Evolutionary conservation across 2,113 vertebrate species (phyloP), one percentile per base, ranked within the genome.

Genomic region (Recurvirostra avosetta): DNA sequence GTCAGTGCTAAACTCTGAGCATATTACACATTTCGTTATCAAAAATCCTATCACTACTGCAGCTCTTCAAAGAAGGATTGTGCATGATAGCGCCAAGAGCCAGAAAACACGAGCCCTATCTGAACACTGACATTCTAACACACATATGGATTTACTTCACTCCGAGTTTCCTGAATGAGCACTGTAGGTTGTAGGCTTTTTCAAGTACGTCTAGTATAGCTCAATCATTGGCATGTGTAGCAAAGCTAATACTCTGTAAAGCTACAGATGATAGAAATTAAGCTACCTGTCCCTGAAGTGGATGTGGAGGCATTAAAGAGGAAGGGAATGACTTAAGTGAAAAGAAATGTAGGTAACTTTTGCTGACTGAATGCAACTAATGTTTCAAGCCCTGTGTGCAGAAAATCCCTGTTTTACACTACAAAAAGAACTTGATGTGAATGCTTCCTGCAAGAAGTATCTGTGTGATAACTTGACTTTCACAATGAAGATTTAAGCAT

Each of bases 101-200:
- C 94, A 97, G 96, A 96, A 97, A 97, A 81, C 71, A 86, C 1
- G 7, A 94, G 86, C 90, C 86, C 73, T 97, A 67, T 97, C 97
- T 83, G 95, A 97, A 95, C 47, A 41, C 73, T 93, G 80, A 15
- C 59, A 92, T 97, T 95, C 86, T 87, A 75, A 95, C 92, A 91
- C 96, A 97, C 97, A 98, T 98, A 98, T 98, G 98, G 98, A 98
- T 98, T 97, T 98, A 98, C 96, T 98, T 98, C 98, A 87, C 95
- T 96, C 93, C 6, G 17, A 94, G 97, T 97, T 98, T 98, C 98
- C 98, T 98, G 97, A 98, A 97, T 95, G 97, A 98, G 95, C 62
- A 77, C 85, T 96, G 92, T 78, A 92, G 82, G 93, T 81, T 96
- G 82, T 80, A 81, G 87, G 72, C 70, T 96, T 95, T 98, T 98